A percentile compares a stretch with the other conserved stretches of the same genome.
These are phyloP conservation scores for Nomia melanderi DNA, from an alignment of 1,140 invertebrate species.

Conservation along the genomic window DNA sequence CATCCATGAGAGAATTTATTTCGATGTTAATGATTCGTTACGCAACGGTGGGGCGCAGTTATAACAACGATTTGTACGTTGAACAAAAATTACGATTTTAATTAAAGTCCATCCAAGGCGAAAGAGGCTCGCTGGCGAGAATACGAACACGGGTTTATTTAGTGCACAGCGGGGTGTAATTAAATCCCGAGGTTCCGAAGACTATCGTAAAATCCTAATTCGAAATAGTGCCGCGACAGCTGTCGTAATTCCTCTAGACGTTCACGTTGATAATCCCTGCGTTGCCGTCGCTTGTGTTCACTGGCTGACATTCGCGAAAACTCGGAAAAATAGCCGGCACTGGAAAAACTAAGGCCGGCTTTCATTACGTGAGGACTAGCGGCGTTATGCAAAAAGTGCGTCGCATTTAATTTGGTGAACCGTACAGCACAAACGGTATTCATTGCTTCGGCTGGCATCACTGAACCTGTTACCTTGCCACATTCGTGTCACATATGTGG, in stretches of 20 bases:
- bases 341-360: neutral
- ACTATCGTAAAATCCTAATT: constrained; percentile 16
- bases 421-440: constrained; percentile 42
- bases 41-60: neutral
- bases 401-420: constrained; percentile 56
- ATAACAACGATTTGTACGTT: constrained; percentile 20
- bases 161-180: constrained; percentile 14
- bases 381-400: constrained; percentile 30
- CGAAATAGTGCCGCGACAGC: neutral
- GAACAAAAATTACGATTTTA: constrained; percentile 50
- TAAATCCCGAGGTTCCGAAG: neutral
- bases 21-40: constrained; percentile 26
- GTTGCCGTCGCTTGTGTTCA: too few relatives aligned
- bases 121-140: constrained; percentile 22
- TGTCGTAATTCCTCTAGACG: neutral
- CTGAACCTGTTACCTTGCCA: constrained; percentile 46
- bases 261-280: neutral
- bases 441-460: constrained; percentile 53
- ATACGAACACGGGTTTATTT: constrained; percentile 31
- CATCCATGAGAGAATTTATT: neutral
- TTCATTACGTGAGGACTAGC: constrained; percentile 23
- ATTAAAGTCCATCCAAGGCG: constrained; percentile 29
- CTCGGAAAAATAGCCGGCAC: neutral
- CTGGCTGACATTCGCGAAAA: neutral
- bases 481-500: constrained; percentile 37